Base-by-base conservation (phyloP, 37 sponge, comb jelly and placozoan genomes). In the Dysidea cf. avara region DNA sequence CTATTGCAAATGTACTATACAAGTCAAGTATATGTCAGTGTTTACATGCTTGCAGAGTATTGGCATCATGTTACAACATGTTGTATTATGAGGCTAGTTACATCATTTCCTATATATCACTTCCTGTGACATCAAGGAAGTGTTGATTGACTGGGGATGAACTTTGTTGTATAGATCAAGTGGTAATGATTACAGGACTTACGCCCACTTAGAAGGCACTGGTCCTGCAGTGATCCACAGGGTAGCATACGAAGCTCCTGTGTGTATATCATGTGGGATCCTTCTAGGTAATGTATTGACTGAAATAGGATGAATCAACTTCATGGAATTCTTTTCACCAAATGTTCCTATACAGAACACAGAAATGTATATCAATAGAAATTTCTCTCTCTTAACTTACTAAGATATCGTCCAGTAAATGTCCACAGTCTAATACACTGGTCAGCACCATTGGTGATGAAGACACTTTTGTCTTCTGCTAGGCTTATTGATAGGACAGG, bases 361-460 rank as follows among this genome's bases (percentile, higher is more conserved):
- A 25, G 11, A 26, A 32, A 21, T 26, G 28, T 56, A 7, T 26
- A 7, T 12, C 57, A 7, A 28, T 13, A 56, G 4, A 66, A 39
- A 36, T 30, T n/a, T n/a, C n/a, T n/a, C n/a, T n/a, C n/a, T n/a
- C n/a, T 26, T 20, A 18, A 33, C 71, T 51, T 39, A 87, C 94
- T 89, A 54, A 93, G 84, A 48, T 77, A 94, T 53, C 90, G 70
- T 53, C 90, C 94, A 1, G 56, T 36, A 7, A 52, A 49, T 18
- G 84, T 89, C 94, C 94, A 94, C 39, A 94, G 62, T 4, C 87
- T 56, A 13, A 94, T 83, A 61, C 79, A 74, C 43, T 84, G 68
- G 69, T 94, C 94, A 11, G 83, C 69, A 39, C 90, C 86, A 26
- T 90, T 86, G 0, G 94, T 72, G 2, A 94, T 53, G n/a, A 94